Percentiles rank a stretch among this genome's conserved stretches.
phyloP scores from a whole-genome alignment of 2,113 vertebrate genomes.

The Cottus gobio region DNA sequence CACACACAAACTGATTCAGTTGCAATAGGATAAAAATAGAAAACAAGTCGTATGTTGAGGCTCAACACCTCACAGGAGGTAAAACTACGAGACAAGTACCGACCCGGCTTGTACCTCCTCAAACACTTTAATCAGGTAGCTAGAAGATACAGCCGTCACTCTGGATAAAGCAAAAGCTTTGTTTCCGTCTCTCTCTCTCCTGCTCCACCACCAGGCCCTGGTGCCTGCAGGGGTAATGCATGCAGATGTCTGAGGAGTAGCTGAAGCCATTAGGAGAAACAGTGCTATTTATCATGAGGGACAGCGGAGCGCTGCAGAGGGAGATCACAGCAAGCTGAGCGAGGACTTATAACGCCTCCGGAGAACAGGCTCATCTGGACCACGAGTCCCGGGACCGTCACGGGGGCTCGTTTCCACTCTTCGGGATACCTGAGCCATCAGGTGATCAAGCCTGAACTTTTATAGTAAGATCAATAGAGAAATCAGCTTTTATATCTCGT shows the following conservation, averaged over 20 bases:
- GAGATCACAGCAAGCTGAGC: slow-evolving; percentile 41
- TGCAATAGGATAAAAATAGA: slow-evolving; percentile 38
- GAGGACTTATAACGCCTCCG: slow-evolving; percentile 26
- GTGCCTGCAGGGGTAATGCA: slow-evolving; percentile 49
- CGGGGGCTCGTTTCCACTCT: neutral
- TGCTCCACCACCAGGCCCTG: neutral
- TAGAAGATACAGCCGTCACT: neutral
- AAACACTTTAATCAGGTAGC: slow-evolving; percentile 15
- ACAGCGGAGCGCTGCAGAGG: slow-evolving; percentile 42
- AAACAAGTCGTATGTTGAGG: neutral
- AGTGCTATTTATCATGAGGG: slow-evolving; percentile 48
- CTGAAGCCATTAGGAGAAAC: slow-evolving; percentile 52
- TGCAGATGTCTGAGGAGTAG: slow-evolving; percentile 60
- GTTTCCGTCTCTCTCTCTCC: slow-evolving; percentile 6
- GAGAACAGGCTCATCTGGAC: slow-evolving; percentile 16
- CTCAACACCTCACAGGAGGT: slow-evolving; percentile 3
- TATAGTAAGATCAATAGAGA: slow-evolving; percentile 29
- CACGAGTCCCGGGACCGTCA: slow-evolving; percentile 6
- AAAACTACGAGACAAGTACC: slow-evolving; percentile 5
- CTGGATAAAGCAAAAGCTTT: slow-evolving; percentile 2
- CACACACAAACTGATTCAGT: slow-evolving; percentile 35
- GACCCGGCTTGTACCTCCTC: neutral
- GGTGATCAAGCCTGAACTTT: slow-evolving; percentile 14
- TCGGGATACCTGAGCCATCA: neutral
- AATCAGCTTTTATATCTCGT: neutral